These are phyloP conservation scores for Pseudorectes ferrugineus DNA, from an alignment of 2,113 vertebrate species.

Conservation along the genomic window DNA sequence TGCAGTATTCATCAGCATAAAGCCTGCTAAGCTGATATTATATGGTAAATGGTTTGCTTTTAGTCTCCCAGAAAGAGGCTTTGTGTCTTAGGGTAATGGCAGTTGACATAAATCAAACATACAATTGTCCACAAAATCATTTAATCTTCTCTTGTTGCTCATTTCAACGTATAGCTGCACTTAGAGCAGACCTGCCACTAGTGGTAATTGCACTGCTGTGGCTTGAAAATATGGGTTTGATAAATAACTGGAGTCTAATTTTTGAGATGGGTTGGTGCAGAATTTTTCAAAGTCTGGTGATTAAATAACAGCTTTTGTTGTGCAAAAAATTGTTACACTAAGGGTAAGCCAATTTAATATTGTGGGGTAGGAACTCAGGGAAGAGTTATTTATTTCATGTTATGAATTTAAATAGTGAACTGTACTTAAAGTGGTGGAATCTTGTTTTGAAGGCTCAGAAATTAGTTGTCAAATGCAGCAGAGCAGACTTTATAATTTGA, in stretches of 20 bases:
- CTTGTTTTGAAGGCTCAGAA: not conserved
- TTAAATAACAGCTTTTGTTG: not conserved
- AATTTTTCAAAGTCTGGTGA: not conserved
- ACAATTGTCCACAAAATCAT: slow-evolving; percentile 20
- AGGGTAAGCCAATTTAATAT: not conserved
- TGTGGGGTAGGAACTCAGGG: not conserved
- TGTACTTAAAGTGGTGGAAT: not conserved
- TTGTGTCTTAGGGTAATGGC: slow-evolving; percentile 29
- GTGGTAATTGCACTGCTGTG: slow-evolving; percentile 5
- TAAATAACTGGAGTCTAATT: not conserved
- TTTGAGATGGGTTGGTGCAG: not conserved
- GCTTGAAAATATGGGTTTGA: not conserved
- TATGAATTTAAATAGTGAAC: not conserved
- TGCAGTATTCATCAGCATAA: slow-evolving; percentile 28
- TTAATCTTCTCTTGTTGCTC: slow-evolving; percentile 5
- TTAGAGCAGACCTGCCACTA: slow-evolving; percentile 26
- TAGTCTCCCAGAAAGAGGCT: slow-evolving; percentile 25
- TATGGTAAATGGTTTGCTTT: slow-evolving; percentile 41
- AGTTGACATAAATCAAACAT: slow-evolving; percentile 41
- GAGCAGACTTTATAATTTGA: not conserved
- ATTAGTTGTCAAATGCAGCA: not conserved
- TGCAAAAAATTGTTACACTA: not conserved
- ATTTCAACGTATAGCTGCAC: not conserved
- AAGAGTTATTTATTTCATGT: not conserved
- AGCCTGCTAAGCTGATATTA: slow-evolving; percentile 28